Evolutionary conservation across 2,113 vertebrate genomes (phyloP).

Genomic region (Microtus oregoni): DNA sequence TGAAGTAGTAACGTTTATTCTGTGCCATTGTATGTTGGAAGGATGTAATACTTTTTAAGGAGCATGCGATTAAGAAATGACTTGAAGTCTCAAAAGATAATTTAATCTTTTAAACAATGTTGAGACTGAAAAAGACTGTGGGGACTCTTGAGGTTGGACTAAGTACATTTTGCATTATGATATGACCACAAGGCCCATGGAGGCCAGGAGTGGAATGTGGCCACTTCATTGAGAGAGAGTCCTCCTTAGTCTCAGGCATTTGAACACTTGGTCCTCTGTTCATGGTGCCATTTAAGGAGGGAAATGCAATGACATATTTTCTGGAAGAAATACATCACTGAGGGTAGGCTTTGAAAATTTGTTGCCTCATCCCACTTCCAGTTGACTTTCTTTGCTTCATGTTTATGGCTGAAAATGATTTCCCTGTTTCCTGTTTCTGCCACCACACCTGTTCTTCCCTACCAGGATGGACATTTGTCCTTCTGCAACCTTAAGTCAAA

Average conservation of each 20-base stretch:
- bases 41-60: not conserved
- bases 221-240: too few relatives aligned
- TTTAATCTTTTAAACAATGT: not conserved
- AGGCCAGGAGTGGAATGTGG: not conserved
- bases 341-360: not conserved
- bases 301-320: not conserved
- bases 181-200: too few relatives aligned
- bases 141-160: not conserved
- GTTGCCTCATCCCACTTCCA: not conserved
- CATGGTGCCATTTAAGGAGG: not conserved
- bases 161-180: not conserved
- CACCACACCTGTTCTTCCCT: not conserved
- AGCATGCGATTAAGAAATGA: not conserved
- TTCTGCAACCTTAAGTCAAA: not conserved
- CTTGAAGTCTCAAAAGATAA: not conserved
- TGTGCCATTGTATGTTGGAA: not conserved
- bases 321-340: not conserved
- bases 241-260: not conserved
- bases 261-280: not conserved
- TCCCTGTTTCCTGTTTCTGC: not conserved
- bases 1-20: not conserved
- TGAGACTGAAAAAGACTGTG: not conserved
- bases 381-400: not conserved
- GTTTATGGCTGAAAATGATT: not conserved
- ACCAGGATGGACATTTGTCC: not conserved